Evolutionary conservation across 2,113 vertebrate genomes (phyloP).

Genomic region (Polypterus bichir): DNA sequence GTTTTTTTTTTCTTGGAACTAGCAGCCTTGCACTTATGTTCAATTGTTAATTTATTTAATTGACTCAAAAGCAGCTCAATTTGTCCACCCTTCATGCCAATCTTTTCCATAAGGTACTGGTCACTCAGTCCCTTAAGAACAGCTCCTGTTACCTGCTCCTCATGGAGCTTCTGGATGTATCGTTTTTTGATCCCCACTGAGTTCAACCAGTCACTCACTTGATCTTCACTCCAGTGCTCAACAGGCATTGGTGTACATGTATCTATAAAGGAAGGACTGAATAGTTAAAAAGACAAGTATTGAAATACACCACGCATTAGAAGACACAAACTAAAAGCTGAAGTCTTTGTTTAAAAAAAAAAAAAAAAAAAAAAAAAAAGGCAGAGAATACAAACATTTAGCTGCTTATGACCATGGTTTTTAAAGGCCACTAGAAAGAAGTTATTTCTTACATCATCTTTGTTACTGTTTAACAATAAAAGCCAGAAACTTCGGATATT

Average conservation of each 20-base stretch:
- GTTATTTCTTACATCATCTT: too few relatives aligned
- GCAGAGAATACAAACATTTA: neutral
- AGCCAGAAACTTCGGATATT: too few relatives aligned
- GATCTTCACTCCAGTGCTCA: conserved; percentile 39
- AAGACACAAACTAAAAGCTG: neutral
- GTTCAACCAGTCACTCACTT: conserved; percentile 42
- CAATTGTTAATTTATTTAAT: conserved; percentile 25
- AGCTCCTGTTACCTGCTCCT: conserved; percentile 45
- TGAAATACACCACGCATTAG: neutral
- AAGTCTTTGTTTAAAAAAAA: too few relatives aligned
- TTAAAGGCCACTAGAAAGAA: neutral
- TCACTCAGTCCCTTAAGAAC: conserved; percentile 27
- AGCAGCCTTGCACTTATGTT: neutral
- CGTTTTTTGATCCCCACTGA: conserved; percentile 39
- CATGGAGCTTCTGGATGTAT: conserved; percentile 24
- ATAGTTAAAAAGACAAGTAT: neutral
- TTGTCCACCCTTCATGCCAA: conserved; percentile 47
- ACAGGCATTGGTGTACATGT: conserved; percentile 14
- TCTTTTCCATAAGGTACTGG: conserved; percentile 23
- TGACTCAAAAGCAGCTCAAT: conserved; percentile 32
- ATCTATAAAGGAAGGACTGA: too few relatives aligned
- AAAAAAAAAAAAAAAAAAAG: too few relatives aligned
- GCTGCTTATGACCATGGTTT: neutral
- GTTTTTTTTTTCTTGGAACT: neutral
- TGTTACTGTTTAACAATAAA: too few relatives aligned